Evolutionary conservation across 2,888 invertebrate species (phyloP).

Genomic region (Mesodorylaimus sp.): DNA sequence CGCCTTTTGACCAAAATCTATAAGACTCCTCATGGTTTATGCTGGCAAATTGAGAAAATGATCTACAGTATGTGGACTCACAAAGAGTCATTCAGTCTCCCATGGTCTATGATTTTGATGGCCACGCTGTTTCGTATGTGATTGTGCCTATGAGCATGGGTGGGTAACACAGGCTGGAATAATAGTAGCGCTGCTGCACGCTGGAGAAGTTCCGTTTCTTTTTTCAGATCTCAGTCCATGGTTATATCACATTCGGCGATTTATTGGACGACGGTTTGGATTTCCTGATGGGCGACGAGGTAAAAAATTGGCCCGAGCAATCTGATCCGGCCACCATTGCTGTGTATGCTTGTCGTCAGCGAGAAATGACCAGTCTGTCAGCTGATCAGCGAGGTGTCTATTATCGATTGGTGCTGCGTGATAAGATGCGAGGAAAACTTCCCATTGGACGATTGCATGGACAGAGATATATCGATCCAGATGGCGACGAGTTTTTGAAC

Average conservation of each 20-base stretch:
- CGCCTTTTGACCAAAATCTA: too few relatives aligned
- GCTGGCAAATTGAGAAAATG: too few relatives aligned
- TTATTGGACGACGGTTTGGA: not conserved
- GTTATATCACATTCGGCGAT: slow-evolving; percentile 8
- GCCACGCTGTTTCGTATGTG: too few relatives aligned
- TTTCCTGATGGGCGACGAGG: slow-evolving; percentile 7
- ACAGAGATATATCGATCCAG: not conserved
- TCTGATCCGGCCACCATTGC: slow-evolving; percentile 81
- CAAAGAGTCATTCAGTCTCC: too few relatives aligned
- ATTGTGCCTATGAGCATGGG: too few relatives aligned
- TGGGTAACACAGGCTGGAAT: too few relatives aligned
- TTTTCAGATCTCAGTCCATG: slow-evolving; percentile 4
- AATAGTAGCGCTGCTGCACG: too few relatives aligned
- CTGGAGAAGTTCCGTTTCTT: too few relatives aligned
- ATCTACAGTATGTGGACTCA: too few relatives aligned
- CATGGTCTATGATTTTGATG: too few relatives aligned
- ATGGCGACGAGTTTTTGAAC: not conserved
- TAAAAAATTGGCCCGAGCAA: slow-evolving; percentile 47
- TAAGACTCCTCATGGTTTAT: too few relatives aligned
- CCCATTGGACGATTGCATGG: not conserved
- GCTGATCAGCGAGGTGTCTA: not conserved
- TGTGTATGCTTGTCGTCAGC: slow-evolving; percentile 40
- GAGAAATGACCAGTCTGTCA: not conserved
- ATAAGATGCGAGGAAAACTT: not conserved
- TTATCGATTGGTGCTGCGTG: not conserved